Evolutionary conservation across 2,797 vertebrate genomes (phyloP).

Genomic region (Phyllotis vaccarum): DNA sequence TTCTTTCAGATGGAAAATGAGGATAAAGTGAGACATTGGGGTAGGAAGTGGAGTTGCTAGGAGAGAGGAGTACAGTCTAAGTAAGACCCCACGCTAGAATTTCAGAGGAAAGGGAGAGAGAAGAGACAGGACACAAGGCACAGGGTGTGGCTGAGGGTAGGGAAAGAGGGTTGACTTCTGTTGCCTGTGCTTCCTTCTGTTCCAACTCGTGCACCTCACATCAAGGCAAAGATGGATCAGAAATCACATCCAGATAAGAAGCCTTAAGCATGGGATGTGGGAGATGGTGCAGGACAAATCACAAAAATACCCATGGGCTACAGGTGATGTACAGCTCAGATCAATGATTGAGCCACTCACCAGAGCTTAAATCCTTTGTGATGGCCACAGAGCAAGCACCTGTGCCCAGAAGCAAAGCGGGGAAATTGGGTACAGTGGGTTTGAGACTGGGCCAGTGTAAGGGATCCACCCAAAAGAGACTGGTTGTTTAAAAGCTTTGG

Average conservation of each 20-base stretch:
- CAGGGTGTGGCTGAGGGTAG: background rate
- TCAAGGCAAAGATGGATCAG: background rate
- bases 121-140: background rate
- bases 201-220: background rate
- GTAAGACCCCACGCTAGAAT: background rate
- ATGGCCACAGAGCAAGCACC: slow-evolving; percentile 42
- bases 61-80: background rate
- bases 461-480: background rate
- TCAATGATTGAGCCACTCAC: background rate
- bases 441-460: background rate
- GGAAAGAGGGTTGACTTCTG: accelerated
- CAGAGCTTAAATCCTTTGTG: slow-evolving; percentile 3
- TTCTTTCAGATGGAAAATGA: slow-evolving; percentile 84
- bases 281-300: background rate
- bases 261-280: background rate
- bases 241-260: slow-evolving; percentile 28
- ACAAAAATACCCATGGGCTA: background rate
- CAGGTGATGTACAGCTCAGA: slow-evolving; percentile 25
- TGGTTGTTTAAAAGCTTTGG: background rate
- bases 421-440: background rate
- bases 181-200: accelerated
- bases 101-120: background rate
- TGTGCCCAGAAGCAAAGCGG: background rate
- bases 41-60: background rate
- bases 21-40: slow-evolving; percentile 47